A percentile compares a stretch with the other conserved stretches of the same genome.
Conservation (phyloP, 1,140 invertebrate genomes). For the Brachionus asplanchnoidis region DNA sequence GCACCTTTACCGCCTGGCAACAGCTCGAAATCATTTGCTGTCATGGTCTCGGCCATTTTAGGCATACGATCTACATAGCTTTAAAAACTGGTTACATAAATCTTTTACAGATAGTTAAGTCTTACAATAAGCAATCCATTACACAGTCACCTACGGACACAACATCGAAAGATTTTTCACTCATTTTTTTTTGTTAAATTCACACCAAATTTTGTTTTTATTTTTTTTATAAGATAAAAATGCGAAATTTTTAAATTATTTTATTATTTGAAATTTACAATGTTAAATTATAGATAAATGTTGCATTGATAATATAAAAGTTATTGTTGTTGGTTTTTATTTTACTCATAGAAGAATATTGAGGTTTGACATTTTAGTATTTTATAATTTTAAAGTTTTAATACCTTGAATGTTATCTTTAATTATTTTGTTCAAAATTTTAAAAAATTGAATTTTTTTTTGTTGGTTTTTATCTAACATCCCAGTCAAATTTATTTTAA, state of each 20-base stretch:
- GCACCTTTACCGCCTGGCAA: slow-evolving; percentile 37
- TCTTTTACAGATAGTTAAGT: neutral
- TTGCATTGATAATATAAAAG: neutral
- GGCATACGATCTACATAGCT: slow-evolving; percentile 39
- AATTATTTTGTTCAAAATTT: no score
- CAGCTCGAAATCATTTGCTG: slow-evolving; percentile 2
- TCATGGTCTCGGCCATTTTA: slow-evolving; percentile 40
- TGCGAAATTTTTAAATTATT: neutral
- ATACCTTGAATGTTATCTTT: no score
- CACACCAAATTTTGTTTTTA: neutral
- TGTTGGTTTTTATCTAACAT: no score
- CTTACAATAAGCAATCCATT: slow-evolving; percentile 28
- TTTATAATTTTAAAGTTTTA: no score
- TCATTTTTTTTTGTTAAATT: neutral
- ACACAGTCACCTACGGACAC: slow-evolving; percentile 34
- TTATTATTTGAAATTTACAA: neutral
- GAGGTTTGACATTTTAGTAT: no score
- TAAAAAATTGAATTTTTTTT: no score
- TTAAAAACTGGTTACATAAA: neutral
- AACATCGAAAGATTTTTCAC: neutral
- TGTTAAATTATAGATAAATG: neutral
- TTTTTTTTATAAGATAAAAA: neutral
- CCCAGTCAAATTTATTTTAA: no score
- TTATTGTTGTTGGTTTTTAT: no score
- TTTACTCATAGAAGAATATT: no score